Percentiles rank a stretch among this genome's conserved stretches.
phyloP scores from a whole-genome alignment of 2,888 invertebrate genomes.

The Stenichneumon culpator region DNA sequence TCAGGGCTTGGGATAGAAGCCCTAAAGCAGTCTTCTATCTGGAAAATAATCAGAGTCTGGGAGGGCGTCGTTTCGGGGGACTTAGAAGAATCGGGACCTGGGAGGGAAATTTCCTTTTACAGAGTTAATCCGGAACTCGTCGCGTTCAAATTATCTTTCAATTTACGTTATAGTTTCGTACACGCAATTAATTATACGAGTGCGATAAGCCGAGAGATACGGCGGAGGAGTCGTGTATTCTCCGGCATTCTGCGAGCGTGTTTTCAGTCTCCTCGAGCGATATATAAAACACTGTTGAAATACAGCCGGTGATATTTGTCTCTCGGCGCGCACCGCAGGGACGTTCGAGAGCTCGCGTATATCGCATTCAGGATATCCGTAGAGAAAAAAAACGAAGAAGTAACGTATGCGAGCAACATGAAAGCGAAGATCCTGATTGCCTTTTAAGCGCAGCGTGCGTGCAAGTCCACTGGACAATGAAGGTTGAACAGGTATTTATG shows the following conservation, averaged over 20 bases:
- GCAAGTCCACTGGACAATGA: conserved; percentile 35
- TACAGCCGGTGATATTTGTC: conserved; percentile 14
- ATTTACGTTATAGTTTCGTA: not conserved
- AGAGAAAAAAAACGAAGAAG: conserved; percentile 16
- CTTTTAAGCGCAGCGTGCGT: conserved; percentile 48
- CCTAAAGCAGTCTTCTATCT: no score
- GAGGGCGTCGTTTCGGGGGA: no score
- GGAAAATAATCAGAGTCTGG: no score
- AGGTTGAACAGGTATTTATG: conserved; percentile 52
- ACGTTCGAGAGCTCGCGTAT: conserved; percentile 22
- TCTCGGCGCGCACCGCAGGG: not conserved
- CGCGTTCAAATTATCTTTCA: not conserved
- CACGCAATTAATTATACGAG: not conserved
- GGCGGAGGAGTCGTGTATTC: not conserved
- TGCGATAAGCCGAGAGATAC: conserved; percentile 8
- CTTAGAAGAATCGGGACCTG: no score
- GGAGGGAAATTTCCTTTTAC: no score
- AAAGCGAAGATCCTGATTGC: conserved; percentile 44
- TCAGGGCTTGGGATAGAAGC: no score
- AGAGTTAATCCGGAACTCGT: no score
- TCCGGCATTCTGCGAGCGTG: not conserved
- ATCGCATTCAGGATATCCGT: conserved; percentile 6
- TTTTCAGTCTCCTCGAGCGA: not conserved
- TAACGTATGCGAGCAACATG: conserved; percentile 4
- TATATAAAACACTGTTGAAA: conserved; percentile 26